Evolutionary conservation across 2,888 invertebrate species (phyloP), one percentile per base, ranked within the genome.

Genomic region (Seira musarum): DNA sequence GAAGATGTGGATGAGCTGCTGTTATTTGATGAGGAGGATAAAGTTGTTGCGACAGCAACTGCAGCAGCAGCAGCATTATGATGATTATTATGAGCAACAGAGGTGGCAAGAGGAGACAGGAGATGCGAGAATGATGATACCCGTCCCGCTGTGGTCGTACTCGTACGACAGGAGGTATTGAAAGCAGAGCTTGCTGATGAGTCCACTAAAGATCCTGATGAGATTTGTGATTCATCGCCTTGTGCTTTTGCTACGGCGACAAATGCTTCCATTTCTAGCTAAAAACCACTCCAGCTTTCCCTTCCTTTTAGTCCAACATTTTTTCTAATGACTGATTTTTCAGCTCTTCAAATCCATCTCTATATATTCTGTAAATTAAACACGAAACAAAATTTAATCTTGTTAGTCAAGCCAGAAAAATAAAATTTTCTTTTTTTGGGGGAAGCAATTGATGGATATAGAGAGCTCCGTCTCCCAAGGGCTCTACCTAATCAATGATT

Each of bases 221-320:
- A 82, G 73, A 84, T 80, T 76, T 83, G 84, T 78, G 86, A 84
- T 85, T 86, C 86, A 86, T 86, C 86, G 86, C 85, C 83, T 78
- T 86, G 84, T 86, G 85, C 84, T 84, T 82, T 83, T 81, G 84
- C 85, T 76, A 85, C 84, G 78, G 85, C 83, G 83, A 85, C 83
- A 77, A 86, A 86, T 82, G 85, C 86, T 86, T 86, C 86, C 86
- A 86, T 86, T 84, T 82, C 86, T 73, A 75, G 68, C 74, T 69
- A 74, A 57, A n/a, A n/a, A 76, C 73, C 76, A 40, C 40, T 6
- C 40, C 13, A 13, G 40, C 40, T 40, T 8, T 13, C 40, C 40
- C 40, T n/a, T n/a, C n/a, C n/a, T 40, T 13, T 40, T 61, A 81
- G 65, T 61, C 53, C 64, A 60, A 60, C 60, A 60, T 60, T 6